A percentile compares a stretch with the other conserved stretches of the same genome.
Conservation (phyloP, 2,888 invertebrate species). For the Pheosia gnoma region DNA sequence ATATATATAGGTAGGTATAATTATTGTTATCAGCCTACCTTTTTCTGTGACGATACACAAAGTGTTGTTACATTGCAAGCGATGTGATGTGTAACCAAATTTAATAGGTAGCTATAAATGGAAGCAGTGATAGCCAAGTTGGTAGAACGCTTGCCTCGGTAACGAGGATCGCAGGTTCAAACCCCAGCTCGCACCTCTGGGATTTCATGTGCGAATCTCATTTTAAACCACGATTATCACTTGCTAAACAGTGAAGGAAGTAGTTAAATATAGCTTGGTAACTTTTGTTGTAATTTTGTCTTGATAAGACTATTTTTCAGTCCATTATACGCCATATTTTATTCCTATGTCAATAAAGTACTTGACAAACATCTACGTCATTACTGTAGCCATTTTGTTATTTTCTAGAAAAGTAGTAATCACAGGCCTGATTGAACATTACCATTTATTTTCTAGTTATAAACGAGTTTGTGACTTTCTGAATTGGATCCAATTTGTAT, state of each 20-base stretch:
- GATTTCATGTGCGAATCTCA: no score
- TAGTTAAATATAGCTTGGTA: neutral
- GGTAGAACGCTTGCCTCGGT: no score
- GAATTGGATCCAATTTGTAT: neutral
- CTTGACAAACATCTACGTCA: conserved; percentile 2
- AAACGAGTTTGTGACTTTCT: neutral
- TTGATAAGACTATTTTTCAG: neutral
- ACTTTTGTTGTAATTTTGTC: neutral
- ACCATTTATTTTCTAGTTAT: neutral
- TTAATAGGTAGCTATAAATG: no score
- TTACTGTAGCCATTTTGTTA: conserved; percentile 8
- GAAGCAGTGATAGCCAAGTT: no score
- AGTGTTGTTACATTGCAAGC: neutral
- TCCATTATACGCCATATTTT: neutral
- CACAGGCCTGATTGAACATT: conserved; percentile 9
- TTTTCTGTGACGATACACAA: neutral
- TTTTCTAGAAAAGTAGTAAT: conserved; percentile 12
- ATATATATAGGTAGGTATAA: neutral
- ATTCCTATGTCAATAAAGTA: neutral
- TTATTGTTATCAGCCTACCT: no score
- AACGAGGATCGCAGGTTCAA: no score
- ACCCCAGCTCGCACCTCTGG: no score
- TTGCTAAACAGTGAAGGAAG: no score
- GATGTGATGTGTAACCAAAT: neutral
- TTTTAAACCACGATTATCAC: no score